Percentiles rank a stretch among this genome's conserved stretches.
These are phyloP conservation scores for Zaprionus vittiger DNA, from an alignment of 1,140 invertebrate species.

Conservation along the genomic window DNA sequence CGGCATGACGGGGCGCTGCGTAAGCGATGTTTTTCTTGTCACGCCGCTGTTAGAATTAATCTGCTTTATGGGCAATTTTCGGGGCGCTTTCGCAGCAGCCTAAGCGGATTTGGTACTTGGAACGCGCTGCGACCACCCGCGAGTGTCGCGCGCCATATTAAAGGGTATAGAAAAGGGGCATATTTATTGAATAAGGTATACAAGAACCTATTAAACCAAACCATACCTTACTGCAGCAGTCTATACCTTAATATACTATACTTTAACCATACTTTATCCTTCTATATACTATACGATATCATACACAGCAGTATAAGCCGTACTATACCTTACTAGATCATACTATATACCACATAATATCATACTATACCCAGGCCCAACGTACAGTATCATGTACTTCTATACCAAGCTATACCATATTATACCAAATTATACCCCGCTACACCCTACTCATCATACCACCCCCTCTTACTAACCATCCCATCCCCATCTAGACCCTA, in stretches of 20 bases:
- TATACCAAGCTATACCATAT: not conserved
- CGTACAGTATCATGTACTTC: too few species aligned
- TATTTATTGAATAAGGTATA: not conserved
- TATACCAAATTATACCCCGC: not conserved
- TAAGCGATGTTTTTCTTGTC: constrained; percentile 42
- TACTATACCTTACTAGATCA: too few species aligned
- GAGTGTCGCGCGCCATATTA: constrained; percentile 70
- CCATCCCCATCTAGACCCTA: not conserved
- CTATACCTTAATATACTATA: not conserved
- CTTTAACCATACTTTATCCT: too few species aligned
- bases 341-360: too few species aligned
- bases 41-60: constrained; percentile 64
- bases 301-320: too few species aligned
- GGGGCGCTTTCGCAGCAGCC: constrained; percentile 21
- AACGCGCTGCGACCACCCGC: constrained; percentile 56
- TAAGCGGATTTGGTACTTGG: constrained; percentile 65
- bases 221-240: not conserved
- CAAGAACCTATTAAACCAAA: not conserved
- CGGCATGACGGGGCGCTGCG: not conserved
- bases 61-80: constrained; percentile 62
- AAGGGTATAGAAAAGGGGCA: not conserved
- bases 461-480: not conserved
- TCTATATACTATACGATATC: too few species aligned
- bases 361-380: too few species aligned
- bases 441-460: not conserved